Conservation (phyloP, 2,797 vertebrate species). For the Zenarchopterus dispar region DNA sequence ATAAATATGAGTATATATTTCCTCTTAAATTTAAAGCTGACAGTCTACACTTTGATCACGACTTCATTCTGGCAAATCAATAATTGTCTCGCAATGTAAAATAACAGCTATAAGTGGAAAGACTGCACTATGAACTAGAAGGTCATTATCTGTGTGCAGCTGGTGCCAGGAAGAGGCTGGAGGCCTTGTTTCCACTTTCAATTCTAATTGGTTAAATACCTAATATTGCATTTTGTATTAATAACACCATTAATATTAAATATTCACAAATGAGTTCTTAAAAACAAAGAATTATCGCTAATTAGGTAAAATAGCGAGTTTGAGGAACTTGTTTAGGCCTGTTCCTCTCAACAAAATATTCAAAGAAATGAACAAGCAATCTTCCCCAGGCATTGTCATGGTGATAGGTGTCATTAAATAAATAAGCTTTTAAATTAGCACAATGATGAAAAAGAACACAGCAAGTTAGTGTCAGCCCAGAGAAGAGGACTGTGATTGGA, state of each 20-base stretch:
- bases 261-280: neutral
- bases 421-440: constrained; percentile 41
- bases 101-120: too few species aligned
- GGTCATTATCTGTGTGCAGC: too few species aligned
- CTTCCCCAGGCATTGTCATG: constrained; percentile 13
- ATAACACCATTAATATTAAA: constrained; percentile 1
- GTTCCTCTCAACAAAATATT: constrained; percentile 17
- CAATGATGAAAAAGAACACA: constrained; percentile 27
- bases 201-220: too few species aligned
- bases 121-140: too few species aligned
- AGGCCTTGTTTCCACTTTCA: neutral
- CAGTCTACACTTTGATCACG: too few species aligned
- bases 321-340: too few species aligned
- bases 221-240: neutral
- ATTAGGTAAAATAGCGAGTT: neutral
- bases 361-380: constrained; percentile 11
- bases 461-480: constrained; percentile 7
- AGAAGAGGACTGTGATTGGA: constrained; percentile 14
- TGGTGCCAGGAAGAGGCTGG: too few species aligned
- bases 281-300: neutral
- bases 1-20: too few species aligned
- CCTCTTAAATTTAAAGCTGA: too few species aligned
- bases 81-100: too few species aligned
- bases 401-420: constrained; percentile 48
- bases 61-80: too few species aligned